A percentile compares a stretch with the other conserved stretches of the same genome.
Conservation (phyloP, 2,113 vertebrate species). For the Nyctibius bracteatus region DNA sequence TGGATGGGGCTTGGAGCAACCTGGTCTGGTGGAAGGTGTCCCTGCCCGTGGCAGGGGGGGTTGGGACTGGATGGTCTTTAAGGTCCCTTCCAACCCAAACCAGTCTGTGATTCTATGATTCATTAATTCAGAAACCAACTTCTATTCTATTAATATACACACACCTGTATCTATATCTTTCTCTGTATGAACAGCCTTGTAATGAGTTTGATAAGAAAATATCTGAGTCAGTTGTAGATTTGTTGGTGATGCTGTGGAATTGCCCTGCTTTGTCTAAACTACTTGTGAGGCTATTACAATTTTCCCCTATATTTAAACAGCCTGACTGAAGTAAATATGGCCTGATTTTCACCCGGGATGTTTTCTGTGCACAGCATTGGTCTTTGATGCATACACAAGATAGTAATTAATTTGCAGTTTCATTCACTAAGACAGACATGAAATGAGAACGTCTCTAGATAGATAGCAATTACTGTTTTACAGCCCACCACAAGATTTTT, state of each 20-base stretch:
- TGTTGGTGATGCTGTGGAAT: not conserved
- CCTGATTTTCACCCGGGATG: slow-evolving; percentile 23
- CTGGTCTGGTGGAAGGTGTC: too few relatives aligned
- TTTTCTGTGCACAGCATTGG: slow-evolving; percentile 17
- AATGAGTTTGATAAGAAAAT: slow-evolving; percentile 2
- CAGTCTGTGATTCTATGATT: too few relatives aligned
- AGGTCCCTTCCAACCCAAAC: too few relatives aligned
- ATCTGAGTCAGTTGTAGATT: not conserved
- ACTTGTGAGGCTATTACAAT: not conserved
- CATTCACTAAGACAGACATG: slow-evolving; percentile 1
- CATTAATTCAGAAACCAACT: not conserved
- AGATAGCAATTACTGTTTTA: slow-evolving; percentile 42
- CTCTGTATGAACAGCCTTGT: not conserved
- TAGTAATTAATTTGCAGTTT: slow-evolving; percentile 58
- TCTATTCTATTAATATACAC: not conserved
- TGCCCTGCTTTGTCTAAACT: not conserved
- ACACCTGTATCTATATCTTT: not conserved
- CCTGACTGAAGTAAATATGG: slow-evolving; percentile 22
- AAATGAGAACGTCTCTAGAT: slow-evolving; percentile 5
- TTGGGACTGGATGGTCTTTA: too few relatives aligned
- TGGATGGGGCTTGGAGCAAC: too few relatives aligned
- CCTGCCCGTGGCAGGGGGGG: too few relatives aligned
- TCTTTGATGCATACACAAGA: slow-evolving; percentile 46
- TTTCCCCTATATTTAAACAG: slow-evolving; percentile 21
- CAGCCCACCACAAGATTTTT: slow-evolving; percentile 14